Conservation (phyloP, 2,113 vertebrate genomes). For the Eptesicus fuscus region DNA sequence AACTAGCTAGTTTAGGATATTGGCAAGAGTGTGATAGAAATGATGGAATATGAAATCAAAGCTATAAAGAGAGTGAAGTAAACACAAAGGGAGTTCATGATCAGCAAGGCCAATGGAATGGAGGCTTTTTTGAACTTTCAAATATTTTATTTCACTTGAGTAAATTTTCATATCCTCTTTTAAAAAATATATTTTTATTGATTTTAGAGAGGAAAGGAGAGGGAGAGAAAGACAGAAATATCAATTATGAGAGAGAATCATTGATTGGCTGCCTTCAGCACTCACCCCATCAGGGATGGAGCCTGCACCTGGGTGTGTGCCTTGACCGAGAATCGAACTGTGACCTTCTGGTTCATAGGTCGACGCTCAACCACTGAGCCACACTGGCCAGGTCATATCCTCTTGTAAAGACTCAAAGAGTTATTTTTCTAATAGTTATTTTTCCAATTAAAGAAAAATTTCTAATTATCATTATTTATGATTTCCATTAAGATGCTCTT, state of each 20-base stretch:
- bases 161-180: background rate
- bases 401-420: background rate
- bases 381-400: too few species aligned
- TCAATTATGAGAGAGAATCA: too few species aligned
- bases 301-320: too few species aligned
- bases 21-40: background rate
- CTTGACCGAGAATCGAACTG: too few species aligned
- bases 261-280: too few species aligned
- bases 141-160: background rate
- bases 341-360: too few species aligned
- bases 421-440: constrained; percentile 19
- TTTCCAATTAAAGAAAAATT: background rate
- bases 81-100: background rate
- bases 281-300: too few species aligned
- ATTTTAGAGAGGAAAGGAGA: too few species aligned
- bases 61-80: background rate
- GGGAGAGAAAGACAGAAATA: too few species aligned
- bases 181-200: too few species aligned
- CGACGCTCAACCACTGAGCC: too few species aligned
- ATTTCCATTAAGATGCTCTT: background rate
- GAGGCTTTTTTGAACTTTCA: background rate
- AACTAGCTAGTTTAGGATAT: background rate
- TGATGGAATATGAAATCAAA: background rate
- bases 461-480: background rate
- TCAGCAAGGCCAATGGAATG: background rate